These are phyloP conservation scores for Melitaea athalia DNA, from an alignment of 2,888 invertebrate genomes.

Conservation along the genomic window DNA sequence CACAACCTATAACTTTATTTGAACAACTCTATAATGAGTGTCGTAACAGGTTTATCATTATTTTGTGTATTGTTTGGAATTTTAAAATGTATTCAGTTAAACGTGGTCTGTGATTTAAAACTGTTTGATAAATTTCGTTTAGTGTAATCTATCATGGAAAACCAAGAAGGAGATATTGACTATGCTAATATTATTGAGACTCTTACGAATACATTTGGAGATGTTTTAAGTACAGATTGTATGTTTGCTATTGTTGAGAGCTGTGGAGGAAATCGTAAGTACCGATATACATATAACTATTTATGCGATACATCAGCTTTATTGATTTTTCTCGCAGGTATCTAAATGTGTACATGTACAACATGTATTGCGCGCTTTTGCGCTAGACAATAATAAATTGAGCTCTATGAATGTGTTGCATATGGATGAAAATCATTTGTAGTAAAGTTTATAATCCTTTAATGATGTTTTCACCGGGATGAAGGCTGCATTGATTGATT, in stretches of 20 bases:
- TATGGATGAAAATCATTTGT: slow-evolving; percentile 26
- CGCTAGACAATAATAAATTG: slow-evolving; percentile 19
- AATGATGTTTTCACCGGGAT: slow-evolving; percentile 32
- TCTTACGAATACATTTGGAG: slow-evolving; percentile 62
- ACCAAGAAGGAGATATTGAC: slow-evolving; percentile 38
- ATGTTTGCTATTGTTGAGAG: slow-evolving; percentile 58
- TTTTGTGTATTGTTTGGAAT: slow-evolving; percentile 18
- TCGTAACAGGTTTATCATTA: slow-evolving; percentile 39
- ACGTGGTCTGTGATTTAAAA: slow-evolving; percentile 21
- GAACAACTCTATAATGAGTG: slow-evolving; percentile 38
- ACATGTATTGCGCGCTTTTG: slow-evolving; percentile 41
- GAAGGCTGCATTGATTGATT: slow-evolving; percentile 36
- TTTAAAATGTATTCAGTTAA: slow-evolving; percentile 16
- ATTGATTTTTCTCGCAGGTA: slow-evolving; percentile 22
- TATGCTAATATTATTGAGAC: slow-evolving; percentile 53
- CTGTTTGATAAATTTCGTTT: slow-evolving; percentile 7
- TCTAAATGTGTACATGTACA: slow-evolving; percentile 18
- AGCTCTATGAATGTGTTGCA: slow-evolving; percentile 18
- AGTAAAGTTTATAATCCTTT: slow-evolving; percentile 23
- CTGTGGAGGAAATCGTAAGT: slow-evolving; percentile 71
- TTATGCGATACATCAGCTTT: slow-evolving; percentile 7
- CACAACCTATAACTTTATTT: no score
- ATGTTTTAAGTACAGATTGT: slow-evolving; percentile 53
- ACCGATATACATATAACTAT: slow-evolving; percentile 14
- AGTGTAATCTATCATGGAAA: slow-evolving; percentile 33